Evolutionary conservation across 2,888 invertebrate species (phyloP).

Genomic region (Polymixis flavicincta): DNA sequence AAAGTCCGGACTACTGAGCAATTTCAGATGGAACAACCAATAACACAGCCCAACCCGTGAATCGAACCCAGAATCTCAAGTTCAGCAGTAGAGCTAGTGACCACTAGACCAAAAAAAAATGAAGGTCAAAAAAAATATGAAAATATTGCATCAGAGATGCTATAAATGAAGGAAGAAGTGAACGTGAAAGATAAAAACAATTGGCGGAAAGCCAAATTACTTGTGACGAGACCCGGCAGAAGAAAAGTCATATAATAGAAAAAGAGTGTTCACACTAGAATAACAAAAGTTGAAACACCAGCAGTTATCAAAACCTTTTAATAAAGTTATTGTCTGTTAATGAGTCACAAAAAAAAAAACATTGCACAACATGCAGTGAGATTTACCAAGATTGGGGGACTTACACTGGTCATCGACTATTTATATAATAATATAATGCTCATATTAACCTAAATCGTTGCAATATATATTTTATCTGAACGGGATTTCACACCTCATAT

Average conservation of each 20-base stretch:
- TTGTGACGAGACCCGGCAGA: not conserved
- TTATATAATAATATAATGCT: no score
- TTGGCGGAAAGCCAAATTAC: slow-evolving; percentile 22
- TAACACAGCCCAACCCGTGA: no score
- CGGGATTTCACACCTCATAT: not conserved
- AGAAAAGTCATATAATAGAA: not conserved
- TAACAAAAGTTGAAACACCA: not conserved
- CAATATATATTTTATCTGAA: not conserved
- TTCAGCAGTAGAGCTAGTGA: no score
- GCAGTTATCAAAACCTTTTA: not conserved
- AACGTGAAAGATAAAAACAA: not conserved
- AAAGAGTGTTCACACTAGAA: not conserved
- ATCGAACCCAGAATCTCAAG: no score
- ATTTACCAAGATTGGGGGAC: slow-evolving; percentile 1
- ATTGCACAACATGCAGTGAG: slow-evolving; percentile 4
- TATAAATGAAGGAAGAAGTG: not conserved
- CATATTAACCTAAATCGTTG: not conserved
- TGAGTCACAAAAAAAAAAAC: slow-evolving; percentile 23
- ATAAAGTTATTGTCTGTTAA: not conserved
- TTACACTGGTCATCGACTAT: not conserved
- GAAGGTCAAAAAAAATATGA: not conserved
- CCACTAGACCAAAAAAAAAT: not conserved
- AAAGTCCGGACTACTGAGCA: no score
- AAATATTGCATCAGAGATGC: not conserved
- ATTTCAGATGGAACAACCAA: no score